Evolutionary conservation across 2,888 invertebrate species (phyloP), one percentile per base, ranked within the genome.

Genomic region (Machimus atricapillus): DNA sequence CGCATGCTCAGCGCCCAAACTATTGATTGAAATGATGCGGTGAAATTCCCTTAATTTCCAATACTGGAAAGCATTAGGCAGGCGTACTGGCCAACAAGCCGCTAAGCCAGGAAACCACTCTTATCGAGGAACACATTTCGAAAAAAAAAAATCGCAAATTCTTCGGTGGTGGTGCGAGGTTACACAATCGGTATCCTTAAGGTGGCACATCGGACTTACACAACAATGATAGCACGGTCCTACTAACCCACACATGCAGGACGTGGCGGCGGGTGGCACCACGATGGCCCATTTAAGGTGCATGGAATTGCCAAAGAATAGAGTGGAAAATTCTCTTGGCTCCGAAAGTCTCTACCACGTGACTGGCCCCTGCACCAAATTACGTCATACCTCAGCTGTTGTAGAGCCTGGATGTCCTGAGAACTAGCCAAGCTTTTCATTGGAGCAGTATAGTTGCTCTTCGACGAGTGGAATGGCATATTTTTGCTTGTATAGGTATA

Each of bases 381-480:
- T 92, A 91, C 92, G 92, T 92, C 92, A 92, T 91, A 90, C 90
- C 91, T 91, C 92, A 92, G 92, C 92, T 92, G 92, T 91, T 92
- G 19, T 31, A 58, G 82, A 82, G 37, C 82, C 58, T 58, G 66
- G n/a, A 16, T 19, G 37, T 34, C 34, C 34, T 66, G 58, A n/a
- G 31, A 43, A 16, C 6, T 66, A 16, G n/a, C 34, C 0, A 34
- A 82, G 58, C 82, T 82, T 82, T 78, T 19, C 12, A 7, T 76
- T 52, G 6, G n/a, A 52, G 52, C 52, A 52, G 19, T 52, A n/a
- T 52, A 52, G 52, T 19, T 52, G 52, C 52, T 52, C 1, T 52
- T 52, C 7, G 4, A 52, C 4, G n/a, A 52, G 9, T n/a, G 14
- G 16, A n/a, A 14, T 6, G 2, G n/a, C 7, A 6, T 34, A 34